These are phyloP conservation scores for Spermophilus dauricus DNA, from an alignment of 2,113 vertebrate genomes.

Conservation along the genomic window DNA sequence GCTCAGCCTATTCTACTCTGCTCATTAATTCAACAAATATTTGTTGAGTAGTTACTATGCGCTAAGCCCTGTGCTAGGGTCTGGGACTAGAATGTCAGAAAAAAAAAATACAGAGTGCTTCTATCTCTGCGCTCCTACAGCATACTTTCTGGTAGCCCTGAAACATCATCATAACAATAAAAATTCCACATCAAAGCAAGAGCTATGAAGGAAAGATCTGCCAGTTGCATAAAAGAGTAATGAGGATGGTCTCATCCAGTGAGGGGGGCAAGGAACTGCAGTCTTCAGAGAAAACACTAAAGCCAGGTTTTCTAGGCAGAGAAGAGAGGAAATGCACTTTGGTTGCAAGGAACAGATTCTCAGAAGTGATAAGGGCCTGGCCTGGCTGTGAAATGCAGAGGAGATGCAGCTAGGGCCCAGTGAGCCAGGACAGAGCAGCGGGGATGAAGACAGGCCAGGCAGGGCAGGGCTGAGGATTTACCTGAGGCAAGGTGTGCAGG, in stretches of 20 bases:
- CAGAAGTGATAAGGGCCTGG: background rate
- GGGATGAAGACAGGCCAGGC: background rate
- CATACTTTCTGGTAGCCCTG: background rate
- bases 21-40: background rate
- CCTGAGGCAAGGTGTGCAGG: background rate
- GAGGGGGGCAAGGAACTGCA: background rate
- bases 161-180: background rate
- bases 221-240: background rate
- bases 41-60: background rate
- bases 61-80: background rate
- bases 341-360: fast-evolving
- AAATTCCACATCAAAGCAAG: background rate
- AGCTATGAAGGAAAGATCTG: background rate
- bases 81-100: background rate
- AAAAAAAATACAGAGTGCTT: background rate
- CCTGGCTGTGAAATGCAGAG: background rate
- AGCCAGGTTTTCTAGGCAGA: background rate
- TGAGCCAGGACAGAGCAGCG: background rate
- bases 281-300: fast-evolving
- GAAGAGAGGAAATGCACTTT: background rate
- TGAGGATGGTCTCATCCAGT: background rate
- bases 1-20: background rate
- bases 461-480: background rate
- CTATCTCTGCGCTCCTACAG: background rate
- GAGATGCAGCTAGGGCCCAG: background rate